Base-by-base conservation (phyloP, 1,140 invertebrate genomes). In the Pseudomyrmex concolor region DNA sequence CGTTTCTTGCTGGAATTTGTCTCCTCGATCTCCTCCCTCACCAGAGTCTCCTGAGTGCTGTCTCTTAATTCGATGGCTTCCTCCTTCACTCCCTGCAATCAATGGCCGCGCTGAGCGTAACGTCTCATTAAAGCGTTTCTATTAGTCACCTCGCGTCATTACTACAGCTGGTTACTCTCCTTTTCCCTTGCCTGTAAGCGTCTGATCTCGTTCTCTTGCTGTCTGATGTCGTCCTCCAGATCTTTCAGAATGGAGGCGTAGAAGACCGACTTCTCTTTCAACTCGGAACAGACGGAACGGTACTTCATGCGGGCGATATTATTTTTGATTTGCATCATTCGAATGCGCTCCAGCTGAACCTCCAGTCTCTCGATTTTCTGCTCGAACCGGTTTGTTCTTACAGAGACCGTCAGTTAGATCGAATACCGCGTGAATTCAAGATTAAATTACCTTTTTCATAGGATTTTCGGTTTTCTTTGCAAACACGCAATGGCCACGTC, bases 321-420 rank as follows among this genome's bases (percentile, higher is more conserved):
- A 1, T 97, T 97, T 93, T 97, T 97, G 92, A 97, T 96, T 94
- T 96, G 96, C 93, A 97, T 97, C 51, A 97, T 96, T 68, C 97
- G 95, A 2, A 97, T 95, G 83, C 96, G 95, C 89, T 97, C 97
- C 86, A 94, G 71, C 55, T 92, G 90, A 55, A 90, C 90, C 68
- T 91, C 97, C 80, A 97, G 92, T 81, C 95, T 95, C 3, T 96
- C 95, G 2, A 96, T 95, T 83, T 96, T 94, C 97, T 97, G 90
- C 91, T 89, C 88, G 88, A 88, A 84, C 57, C n/a, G 1, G 9
- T 15, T 1, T 22, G 43, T 43, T 1, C 25, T 54, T 10, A 71
- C 62, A 50, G 57, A 66, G 62, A 17, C 54, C 8, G 15, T 34
- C 12, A 5, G 9, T 78, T 57, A 15, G 34, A 34, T 1, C n/a